Percentiles rank a stretch among this genome's conserved stretches.
Evolutionary conservation across 2,113 vertebrate genomes (phyloP).

Genomic region (Pseudopodoces humilis): DNA sequence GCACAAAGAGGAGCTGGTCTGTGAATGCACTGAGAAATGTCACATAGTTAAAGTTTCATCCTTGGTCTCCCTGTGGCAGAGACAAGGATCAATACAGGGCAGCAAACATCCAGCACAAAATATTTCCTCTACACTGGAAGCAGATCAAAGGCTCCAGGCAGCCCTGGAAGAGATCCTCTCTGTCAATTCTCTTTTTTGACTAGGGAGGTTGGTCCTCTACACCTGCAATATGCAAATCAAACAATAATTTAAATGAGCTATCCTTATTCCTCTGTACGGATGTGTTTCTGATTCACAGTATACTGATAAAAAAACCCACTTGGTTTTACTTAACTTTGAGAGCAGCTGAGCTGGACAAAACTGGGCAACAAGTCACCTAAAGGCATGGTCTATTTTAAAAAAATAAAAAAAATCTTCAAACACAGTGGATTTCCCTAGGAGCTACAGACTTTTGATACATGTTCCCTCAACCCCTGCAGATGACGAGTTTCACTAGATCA

Average conservation of each 20-base stretch:
- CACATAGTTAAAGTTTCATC: not conserved
- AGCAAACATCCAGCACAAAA: not conserved
- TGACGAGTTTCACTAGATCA: not conserved
- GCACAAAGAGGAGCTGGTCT: not conserved
- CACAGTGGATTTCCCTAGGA: not conserved
- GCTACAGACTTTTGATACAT: not conserved
- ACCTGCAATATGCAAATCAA: not conserved
- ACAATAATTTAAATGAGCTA: not conserved
- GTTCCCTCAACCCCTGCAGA: not conserved
- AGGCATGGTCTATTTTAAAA: not conserved
- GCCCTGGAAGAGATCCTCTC: not conserved
- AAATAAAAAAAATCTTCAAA: not conserved
- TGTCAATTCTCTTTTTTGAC: not conserved
- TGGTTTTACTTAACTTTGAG: not conserved
- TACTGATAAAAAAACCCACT: not conserved
- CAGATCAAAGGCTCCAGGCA: not conserved
- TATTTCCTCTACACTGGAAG: not conserved
- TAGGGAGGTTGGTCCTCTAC: not conserved
- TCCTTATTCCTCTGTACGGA: not conserved
- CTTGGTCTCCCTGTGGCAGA: not conserved
- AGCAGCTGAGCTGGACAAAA: not conserved
- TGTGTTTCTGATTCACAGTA: not conserved
- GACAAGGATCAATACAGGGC: not conserved
- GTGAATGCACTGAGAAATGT: not conserved
- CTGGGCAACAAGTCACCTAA: not conserved